Evolutionary conservation across 1,140 invertebrate genomes (phyloP), one percentile per base, ranked within the genome.

Genomic region (Drosophila lacertosa): DNA sequence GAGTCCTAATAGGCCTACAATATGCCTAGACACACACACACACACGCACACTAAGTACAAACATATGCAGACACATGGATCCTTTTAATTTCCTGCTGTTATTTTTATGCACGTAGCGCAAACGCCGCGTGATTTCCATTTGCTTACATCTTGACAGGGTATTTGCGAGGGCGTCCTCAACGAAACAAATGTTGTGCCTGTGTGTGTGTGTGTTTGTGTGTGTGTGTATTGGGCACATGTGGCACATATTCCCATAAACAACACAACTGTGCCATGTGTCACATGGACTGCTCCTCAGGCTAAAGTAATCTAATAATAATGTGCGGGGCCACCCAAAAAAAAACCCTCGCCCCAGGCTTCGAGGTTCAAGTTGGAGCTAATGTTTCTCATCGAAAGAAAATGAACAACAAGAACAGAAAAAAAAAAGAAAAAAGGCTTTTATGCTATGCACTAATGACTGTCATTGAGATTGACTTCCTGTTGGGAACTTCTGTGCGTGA

Each of bases 81-180:
- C 80, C 76, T 86, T 77, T 86, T 86, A 77, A 86, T 86, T 86
- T 86, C 76, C 81, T 86, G 81, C 81, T 86, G 81, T 86, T 86
- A 77, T 71, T 86, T 86, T 81, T 64, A 78, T 84, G 60, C 77
- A 80, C 72, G 59, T 77, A 66, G 63, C 63, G 57, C 53, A 67
- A 77, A 65, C 65, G 70, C 70, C 47, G 81, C 81, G 73, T 86
- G 81, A 86, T 86, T 86, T 86, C 73, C 81, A 86, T 86, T 86
- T 74, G 62, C 65, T 26, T 50, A 39, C 50, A 70, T 40, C 37
- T 44, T 53, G 47, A 39, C 42, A 45, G 50, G 39, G 32, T 24
- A 54, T 24, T 11, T 11, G 9, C 37, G 33, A 18, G 50, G 22
- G 33, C 50, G 4, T 10, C 20, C 20, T 2, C 20, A 22, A 32